Base-by-base conservation (phyloP, 2,888 invertebrate genomes). In the Lapara coniferarum region DNA sequence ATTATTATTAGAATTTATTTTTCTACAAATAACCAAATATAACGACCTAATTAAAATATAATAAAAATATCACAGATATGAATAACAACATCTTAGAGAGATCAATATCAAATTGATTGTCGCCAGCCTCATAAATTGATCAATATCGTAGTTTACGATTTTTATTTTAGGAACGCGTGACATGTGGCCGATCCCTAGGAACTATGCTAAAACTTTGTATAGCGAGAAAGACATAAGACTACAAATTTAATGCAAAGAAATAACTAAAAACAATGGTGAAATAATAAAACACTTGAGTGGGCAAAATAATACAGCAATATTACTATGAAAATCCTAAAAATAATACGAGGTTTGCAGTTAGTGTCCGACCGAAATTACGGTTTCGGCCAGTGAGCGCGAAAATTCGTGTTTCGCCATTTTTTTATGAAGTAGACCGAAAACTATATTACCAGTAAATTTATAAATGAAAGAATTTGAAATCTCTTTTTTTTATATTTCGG, bases 231-330 rank as follows among this genome's bases (percentile, higher is more conserved):
- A 16, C 44, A n/a, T 5, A n/a, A 51, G 25, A 59, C 25, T 57
- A 57, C 8, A 57, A 16, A 44, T 25, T 19, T 67, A 53, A 19
- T 51, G 30, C 13, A n/a, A 25, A 58, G 6, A 51, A 37, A 37
- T 3, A 68, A 68, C 12, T 57, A 14, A 57, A 58, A 58, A 58
- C 37, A 58, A n/a, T 44, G n/a, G 44, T 44, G 16, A 59, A 12
- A 14, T 46, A 44, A 59, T 59, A 59, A 56, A 59, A 59, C 59
- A 63, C 49, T 25, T 68, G 53, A 69, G 13, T 46, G 44, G 53
- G 68, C 59, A 63, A 69, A 69, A 16, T 44, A 68, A 67, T 57
- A 67, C 56, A 67, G 49, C 46, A 30, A 49, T 46, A 67, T 46
- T 46, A 67, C 25, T 57, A 58, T 49, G 59, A 52, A 51, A 58